phyloP scores from a whole-genome alignment of 2,113 vertebrate species.

The Coptodon bakossiorum region DNA sequence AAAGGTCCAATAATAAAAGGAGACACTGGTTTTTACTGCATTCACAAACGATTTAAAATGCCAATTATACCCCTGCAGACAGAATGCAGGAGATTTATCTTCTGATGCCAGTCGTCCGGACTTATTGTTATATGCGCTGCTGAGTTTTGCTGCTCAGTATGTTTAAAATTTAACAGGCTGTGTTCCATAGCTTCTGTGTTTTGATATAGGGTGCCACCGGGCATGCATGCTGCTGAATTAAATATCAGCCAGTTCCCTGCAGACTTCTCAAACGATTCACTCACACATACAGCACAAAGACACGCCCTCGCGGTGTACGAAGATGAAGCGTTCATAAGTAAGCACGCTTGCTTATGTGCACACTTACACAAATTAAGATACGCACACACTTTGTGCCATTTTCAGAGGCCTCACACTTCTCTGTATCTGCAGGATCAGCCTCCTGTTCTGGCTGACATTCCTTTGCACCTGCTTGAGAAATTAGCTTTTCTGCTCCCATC shows the following conservation, averaged over 20 bases:
- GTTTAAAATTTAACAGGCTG: conserved; percentile 61
- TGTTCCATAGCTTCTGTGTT: conserved; percentile 28
- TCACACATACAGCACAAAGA: not conserved
- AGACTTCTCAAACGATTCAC: not conserved
- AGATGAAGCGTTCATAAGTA: not conserved
- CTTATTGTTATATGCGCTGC: conserved; percentile 49
- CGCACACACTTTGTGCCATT: not conserved
- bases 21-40: conserved; percentile 71
- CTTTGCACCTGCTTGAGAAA: not conserved
- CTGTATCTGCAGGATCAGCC: not conserved
- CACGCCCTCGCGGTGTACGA: not conserved
- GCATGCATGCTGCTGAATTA: conserved; percentile 23
- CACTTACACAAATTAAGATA: not conserved
- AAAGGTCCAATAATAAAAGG: conserved; percentile 57
- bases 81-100: conserved; percentile 45
- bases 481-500: not conserved
- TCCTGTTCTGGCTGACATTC: not conserved
- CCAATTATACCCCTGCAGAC: conserved; percentile 38
- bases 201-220: conserved; percentile 35
- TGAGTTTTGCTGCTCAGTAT: conserved; percentile 40
- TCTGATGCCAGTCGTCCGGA: conserved; percentile 6
- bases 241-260: conserved; percentile 13
- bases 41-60: conserved; percentile 61
- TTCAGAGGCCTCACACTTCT: not conserved
- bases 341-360: not conserved